Evolutionary conservation across 2,113 vertebrate species (phyloP).

Genomic region (Micromys minutus): DNA sequence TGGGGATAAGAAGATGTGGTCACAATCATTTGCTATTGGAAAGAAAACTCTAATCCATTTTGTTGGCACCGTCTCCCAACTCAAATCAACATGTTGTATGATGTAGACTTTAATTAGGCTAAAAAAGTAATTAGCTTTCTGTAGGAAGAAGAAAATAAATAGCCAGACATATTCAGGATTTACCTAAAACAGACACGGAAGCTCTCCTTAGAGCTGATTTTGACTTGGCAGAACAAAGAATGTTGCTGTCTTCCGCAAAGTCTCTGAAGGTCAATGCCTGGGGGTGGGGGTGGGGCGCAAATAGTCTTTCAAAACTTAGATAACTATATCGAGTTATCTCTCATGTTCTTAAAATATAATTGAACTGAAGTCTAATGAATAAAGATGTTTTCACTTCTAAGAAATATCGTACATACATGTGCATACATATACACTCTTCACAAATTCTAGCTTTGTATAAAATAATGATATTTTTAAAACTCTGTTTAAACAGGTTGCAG

Average conservation of each 20-base stretch:
- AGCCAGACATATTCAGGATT: constrained; percentile 46
- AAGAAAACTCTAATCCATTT: constrained; percentile 37
- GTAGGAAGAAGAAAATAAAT: background rate
- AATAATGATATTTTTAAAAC: constrained; percentile 13
- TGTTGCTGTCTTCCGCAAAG: background rate
- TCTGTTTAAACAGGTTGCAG: constrained; percentile 5
- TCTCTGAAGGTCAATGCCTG: background rate
- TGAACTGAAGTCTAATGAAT: background rate
- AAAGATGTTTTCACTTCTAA: constrained; percentile 40
- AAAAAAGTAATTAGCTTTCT: constrained; percentile 21
- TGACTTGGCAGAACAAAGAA: constrained; percentile 49
- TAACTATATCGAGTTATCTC: background rate
- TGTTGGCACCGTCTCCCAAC: constrained; percentile 38
- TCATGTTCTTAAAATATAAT: constrained; percentile 25
- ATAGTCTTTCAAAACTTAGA: constrained; percentile 41
- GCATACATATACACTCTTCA: background rate
- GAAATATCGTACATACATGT: background rate
- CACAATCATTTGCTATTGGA: background rate
- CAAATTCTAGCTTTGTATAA: background rate
- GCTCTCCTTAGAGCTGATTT: constrained; percentile 21
- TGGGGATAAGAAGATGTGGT: background rate
- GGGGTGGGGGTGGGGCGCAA: constrained; percentile 52
- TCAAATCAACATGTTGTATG: constrained; percentile 48
- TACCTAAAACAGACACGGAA: constrained; percentile 28
- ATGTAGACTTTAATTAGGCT: constrained; percentile 50